Percentiles rank a stretch among this genome's conserved stretches.
These are phyloP conservation scores for Hapalemur alaotrensis DNA, from an alignment of 2,797 vertebrate genomes.

Conservation along the genomic window DNA sequence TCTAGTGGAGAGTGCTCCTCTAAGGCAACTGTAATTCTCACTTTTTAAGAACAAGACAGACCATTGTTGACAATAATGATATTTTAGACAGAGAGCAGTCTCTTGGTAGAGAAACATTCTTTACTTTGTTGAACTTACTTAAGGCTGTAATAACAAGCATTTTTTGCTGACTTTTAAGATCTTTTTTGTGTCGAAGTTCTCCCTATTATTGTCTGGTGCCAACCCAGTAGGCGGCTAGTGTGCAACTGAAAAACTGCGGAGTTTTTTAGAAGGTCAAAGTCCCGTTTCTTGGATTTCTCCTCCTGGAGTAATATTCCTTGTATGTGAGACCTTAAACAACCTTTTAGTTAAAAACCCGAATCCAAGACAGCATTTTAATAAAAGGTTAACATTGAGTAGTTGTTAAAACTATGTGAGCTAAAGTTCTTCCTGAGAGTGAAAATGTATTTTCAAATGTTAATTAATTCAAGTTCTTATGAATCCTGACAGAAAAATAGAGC, in stretches of 20 bases:
- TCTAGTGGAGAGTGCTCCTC: not conserved
- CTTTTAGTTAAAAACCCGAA: not conserved
- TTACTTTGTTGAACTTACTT: not conserved
- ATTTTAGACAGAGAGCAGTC: not conserved
- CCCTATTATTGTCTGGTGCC: not conserved
- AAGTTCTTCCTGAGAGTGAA: not conserved
- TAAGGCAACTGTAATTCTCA: not conserved
- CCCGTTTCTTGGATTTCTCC: not conserved
- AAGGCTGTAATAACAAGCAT: not conserved
- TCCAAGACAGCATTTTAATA: not conserved
- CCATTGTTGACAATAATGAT: not conserved
- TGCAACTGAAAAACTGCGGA: not conserved
- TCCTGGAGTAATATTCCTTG: not conserved
- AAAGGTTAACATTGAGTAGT: constrained; percentile 9
- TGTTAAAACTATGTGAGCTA: not conserved
- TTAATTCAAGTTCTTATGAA: constrained; percentile 38
- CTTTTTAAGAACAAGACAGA: not conserved
- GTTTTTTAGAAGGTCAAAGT: not conserved
- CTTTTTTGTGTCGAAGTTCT: not conserved
- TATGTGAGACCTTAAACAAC: not conserved
- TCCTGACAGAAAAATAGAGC: not conserved
- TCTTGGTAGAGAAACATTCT: not conserved
- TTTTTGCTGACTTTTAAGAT: not conserved
- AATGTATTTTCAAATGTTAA: constrained; percentile 54
- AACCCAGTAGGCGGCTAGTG: not conserved